These are phyloP conservation scores for Pungitius pungitius DNA, from an alignment of 2,113 vertebrate species.

Conservation along the genomic window DNA sequence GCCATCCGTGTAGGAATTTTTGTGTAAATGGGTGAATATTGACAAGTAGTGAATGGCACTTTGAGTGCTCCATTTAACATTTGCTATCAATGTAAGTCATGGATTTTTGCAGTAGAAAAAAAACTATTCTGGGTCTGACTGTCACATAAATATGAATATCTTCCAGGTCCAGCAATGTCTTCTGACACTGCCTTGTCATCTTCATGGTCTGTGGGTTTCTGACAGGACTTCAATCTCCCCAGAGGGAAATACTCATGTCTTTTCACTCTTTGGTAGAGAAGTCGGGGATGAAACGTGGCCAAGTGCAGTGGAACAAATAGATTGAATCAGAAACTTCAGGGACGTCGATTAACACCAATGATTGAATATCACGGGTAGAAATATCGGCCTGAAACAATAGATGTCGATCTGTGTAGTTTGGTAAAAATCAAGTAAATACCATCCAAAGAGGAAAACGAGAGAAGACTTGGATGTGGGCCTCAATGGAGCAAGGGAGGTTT, in stretches of 20 bases:
- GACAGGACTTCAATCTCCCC: not conserved
- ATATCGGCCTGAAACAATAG: not conserved
- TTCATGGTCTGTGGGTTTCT: not conserved
- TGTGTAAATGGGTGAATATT: not conserved
- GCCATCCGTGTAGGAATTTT: not conserved
- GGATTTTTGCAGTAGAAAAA: not conserved
- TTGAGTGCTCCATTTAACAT: not conserved
- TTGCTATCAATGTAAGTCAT: not conserved
- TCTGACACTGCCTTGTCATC: not conserved
- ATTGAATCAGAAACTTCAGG: not conserved
- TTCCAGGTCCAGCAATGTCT: not conserved
- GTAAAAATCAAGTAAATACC: not conserved
- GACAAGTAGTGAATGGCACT: not conserved
- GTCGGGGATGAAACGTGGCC: not conserved
- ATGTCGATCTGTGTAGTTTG: not conserved
- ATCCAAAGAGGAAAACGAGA: not conserved
- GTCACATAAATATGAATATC: not conserved
- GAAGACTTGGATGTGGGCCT: not conserved
- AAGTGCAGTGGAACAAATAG: too few species aligned
- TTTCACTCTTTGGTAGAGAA: not conserved
- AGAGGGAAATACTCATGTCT: not conserved
- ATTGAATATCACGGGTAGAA: not conserved
- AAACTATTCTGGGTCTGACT: not conserved
- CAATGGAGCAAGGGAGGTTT: not conserved
- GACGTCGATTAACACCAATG: not conserved